phyloP scores from a whole-genome alignment of 2,888 invertebrate genomes.

The Podotricha telesiphe region DNA sequence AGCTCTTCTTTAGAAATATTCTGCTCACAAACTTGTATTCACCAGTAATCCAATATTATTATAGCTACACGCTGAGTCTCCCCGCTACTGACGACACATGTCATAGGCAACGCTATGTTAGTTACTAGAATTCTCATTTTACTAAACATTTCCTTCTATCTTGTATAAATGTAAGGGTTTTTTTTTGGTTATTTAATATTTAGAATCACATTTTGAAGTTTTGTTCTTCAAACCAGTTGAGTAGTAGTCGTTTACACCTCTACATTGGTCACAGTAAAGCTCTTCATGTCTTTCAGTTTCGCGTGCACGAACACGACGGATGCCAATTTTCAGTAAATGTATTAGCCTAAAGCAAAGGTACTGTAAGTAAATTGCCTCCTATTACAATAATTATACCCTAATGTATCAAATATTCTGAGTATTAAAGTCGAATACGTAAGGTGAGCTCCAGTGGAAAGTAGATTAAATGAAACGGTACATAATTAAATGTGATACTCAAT shows the following conservation, averaged over 20 bases:
- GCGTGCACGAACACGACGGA: neutral
- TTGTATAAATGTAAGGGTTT: no score
- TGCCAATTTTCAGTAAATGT: constrained; percentile 16
- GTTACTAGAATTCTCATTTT: no score
- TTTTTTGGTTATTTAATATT: no score
- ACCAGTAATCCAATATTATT: neutral
- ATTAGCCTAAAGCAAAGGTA: constrained; percentile 5
- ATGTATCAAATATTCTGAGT: constrained; percentile 2
- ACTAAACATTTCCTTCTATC: no score
- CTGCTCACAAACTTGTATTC: neutral
- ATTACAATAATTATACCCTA: constrained; percentile 6
- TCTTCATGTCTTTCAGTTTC: neutral
- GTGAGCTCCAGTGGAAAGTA: neutral
- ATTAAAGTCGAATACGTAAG: neutral
- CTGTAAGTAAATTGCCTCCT: constrained; percentile 17
- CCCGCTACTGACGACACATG: no score
- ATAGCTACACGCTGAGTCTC: no score
- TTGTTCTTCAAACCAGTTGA: no score
- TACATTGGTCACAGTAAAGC: neutral
- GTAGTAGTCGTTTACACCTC: no score
- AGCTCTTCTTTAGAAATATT: constrained; percentile 5
- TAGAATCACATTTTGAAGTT: no score
- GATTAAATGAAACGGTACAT: constrained; percentile 4
- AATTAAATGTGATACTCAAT: constrained; percentile 6
- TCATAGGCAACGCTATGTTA: no score